Evolutionary conservation across 2,888 invertebrate genomes (phyloP), one percentile per base, ranked within the genome.

Genomic region (Unio pictorum): DNA sequence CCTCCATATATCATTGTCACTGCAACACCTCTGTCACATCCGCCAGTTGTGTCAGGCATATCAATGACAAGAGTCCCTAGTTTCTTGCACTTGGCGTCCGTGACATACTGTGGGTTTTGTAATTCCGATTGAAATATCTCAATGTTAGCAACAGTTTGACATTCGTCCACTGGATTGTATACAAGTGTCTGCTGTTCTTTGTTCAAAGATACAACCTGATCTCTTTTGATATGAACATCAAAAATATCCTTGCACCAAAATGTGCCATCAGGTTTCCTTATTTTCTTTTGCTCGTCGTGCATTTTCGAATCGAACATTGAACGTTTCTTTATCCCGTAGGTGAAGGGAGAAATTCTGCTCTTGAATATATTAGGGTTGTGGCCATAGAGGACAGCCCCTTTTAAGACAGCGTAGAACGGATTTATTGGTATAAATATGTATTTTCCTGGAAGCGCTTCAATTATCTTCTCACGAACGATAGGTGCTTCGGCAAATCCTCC

Each of bases 1-100:
- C 78, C 79, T 17, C 81, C 81, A 58, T 78, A 79, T 20, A 73
- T 73, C 67, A 81, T 69, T 15, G 66, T 61, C 1, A 75, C 81
- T 0, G 63, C 66, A 4, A 76, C 68, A 11, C 67, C 34, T 34
- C 77, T 59, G 1, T 75, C 55, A 1, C 62, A 23, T 15, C 68
- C 73, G 3, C 73, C 75, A 28, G 68, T 65, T 7, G 72, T 71
- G 30, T 78, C 73, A 0, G 75, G 73, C 65, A 81, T 73, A 2
- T 76, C 69, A 1, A 81, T 73, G 0, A 7, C 61, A 11, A 81
- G 66, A 26, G 65, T 63, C 4, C 79, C 81, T 17, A 79, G 58
- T 26, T 72, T 61, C 17, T 59, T 62, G 45, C 77, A 78, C 0
- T 67, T 62, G 0, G 54, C 28, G 20, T 79, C 76, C 4, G 73